Conservation (phyloP, 1,140 invertebrate genomes). For the Cotesia typhae region DNA sequence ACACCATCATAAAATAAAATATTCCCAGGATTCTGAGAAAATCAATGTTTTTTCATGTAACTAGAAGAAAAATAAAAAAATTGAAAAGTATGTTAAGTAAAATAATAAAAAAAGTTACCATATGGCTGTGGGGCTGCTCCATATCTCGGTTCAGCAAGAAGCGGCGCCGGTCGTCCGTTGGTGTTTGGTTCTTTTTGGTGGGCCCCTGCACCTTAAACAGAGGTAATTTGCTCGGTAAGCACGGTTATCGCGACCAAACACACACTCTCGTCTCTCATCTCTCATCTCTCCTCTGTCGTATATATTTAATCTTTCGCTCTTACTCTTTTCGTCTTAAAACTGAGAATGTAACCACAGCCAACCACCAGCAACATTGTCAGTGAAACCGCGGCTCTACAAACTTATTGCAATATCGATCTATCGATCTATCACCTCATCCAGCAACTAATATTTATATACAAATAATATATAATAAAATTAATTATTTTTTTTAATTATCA, state of each 20-base stretch:
- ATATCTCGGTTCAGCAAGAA: conserved; percentile 86
- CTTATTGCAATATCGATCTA: conserved; percentile 17
- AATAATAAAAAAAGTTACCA: conserved; percentile 70
- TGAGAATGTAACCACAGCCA: conserved; percentile 6
- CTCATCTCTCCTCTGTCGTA: background rate
- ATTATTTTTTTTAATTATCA: background rate
- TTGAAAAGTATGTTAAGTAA: no score
- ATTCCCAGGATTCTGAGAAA: no score
- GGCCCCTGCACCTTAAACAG: conserved; percentile 63
- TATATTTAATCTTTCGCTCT: conserved; percentile 30
- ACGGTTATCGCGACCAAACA: conserved; percentile 8
- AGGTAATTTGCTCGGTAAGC: conserved; percentile 24
- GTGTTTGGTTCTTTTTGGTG: conserved; percentile 65
- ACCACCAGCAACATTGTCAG: conserved; percentile 23
- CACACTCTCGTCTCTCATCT: conserved; percentile 5
- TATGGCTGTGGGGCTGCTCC: conserved; percentile 85
- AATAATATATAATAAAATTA: background rate
- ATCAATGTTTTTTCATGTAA: no score
- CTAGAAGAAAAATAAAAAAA: no score
- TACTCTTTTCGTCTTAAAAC: conserved; percentile 21
- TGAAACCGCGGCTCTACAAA: conserved; percentile 16
- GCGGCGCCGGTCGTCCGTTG: conserved; percentile 76
- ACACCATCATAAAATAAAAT: no score
- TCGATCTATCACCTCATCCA: conserved; percentile 22
- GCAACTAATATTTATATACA: conserved; percentile 2